Evolutionary conservation across 2,888 invertebrate species (phyloP).

Genomic region (Nyleta sp.): DNA sequence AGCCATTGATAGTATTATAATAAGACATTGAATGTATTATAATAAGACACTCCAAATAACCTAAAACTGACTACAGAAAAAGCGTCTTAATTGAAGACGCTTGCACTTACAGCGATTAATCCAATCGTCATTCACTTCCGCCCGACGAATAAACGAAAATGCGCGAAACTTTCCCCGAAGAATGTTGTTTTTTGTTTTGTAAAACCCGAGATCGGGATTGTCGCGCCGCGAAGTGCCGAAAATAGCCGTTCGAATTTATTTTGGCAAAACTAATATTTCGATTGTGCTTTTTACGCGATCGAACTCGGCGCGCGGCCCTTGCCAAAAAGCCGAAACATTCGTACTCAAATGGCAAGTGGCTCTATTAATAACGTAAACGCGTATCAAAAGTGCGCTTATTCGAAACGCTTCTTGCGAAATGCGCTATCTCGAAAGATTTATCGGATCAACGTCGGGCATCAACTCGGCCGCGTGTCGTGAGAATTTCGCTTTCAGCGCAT

Average conservation of each 20-base stretch:
- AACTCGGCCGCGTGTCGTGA: neutral
- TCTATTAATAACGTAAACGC: conserved; percentile 35
- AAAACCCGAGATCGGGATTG: too few species aligned
- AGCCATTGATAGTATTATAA: too few species aligned
- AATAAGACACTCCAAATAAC: too few species aligned
- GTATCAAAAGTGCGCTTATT: conserved; percentile 18
- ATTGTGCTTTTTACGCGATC: conserved; percentile 32
- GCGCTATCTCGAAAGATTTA: conserved; percentile 36
- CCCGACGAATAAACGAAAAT: too few species aligned
- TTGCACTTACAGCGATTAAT: too few species aligned
- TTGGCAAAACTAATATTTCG: conserved; percentile 46
- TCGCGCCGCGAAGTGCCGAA: neutral
- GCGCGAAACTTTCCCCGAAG: neutral
- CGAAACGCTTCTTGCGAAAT: conserved; percentile 19
- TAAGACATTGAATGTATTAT: too few species aligned
- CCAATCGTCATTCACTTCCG: too few species aligned
- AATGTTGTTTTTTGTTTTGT: conserved; percentile 16
- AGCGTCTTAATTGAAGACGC: too few species aligned
- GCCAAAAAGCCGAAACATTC: conserved; percentile 37
- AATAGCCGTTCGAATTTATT: neutral
- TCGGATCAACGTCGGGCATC: conserved; percentile 9
- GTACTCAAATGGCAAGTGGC: conserved; percentile 26
- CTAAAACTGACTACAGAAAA: too few species aligned
- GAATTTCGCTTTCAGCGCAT: conserved; percentile 10
- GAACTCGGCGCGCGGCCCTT: conserved; percentile 14